phyloP scores from a whole-genome alignment of 2,888 invertebrate species.

The Peribatodes rhomboidaria region DNA sequence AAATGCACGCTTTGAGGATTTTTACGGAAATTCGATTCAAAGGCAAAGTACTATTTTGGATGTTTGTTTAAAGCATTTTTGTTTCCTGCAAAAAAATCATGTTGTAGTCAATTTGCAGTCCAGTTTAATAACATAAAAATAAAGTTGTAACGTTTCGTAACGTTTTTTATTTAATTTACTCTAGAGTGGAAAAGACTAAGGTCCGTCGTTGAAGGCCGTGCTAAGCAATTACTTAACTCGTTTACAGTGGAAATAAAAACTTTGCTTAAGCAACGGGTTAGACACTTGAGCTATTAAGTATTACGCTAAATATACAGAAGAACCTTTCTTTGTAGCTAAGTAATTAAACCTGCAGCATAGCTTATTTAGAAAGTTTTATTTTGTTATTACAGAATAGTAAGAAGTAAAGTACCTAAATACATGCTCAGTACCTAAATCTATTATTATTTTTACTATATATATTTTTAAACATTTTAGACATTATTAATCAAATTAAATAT shows the following conservation, averaged over 20 bases:
- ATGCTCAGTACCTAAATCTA: no score
- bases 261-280: background rate
- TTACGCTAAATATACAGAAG: background rate
- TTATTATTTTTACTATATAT: no score
- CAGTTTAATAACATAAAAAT: background rate
- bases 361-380: background rate
- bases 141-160: background rate
- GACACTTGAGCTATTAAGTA: background rate
- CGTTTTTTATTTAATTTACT: background rate
- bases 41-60: background rate
- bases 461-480: no score
- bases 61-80: background rate
- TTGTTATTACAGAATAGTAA: no score
- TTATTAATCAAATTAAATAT: no score
- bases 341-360: background rate
- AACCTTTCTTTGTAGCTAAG: background rate
- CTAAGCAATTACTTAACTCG: conserved; percentile 18
- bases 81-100: background rate
- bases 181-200: conserved; percentile 6
- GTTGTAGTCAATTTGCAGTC: background rate
- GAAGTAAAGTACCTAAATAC: no score
- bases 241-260: conserved; percentile 2
- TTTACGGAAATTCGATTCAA: background rate
- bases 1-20: background rate
- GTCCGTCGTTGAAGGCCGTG: background rate